These are phyloP conservation scores for Pteruthius melanotis DNA, from an alignment of 2,113 vertebrate species.

Conservation along the genomic window DNA sequence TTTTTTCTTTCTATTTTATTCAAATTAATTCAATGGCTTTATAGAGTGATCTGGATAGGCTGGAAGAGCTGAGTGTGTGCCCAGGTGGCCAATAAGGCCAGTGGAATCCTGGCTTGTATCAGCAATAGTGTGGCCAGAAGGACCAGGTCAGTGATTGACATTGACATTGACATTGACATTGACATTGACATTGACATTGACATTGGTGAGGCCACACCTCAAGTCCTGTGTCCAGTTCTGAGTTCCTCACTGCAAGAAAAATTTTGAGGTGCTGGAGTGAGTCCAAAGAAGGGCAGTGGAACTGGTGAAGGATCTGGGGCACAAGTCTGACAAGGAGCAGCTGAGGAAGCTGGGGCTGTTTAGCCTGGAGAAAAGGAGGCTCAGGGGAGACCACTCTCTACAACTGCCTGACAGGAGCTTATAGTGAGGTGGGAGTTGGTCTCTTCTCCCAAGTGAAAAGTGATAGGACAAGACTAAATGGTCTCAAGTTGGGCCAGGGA, in stretches of 20 bases:
- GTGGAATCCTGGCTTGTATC: neutral
- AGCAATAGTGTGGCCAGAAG: neutral
- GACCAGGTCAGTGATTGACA: neutral
- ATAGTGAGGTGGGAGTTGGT: neutral
- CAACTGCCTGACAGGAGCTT: neutral
- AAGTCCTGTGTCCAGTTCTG: accelerated
- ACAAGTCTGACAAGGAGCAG: neutral
- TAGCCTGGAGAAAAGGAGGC: neutral
- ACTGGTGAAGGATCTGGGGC: neutral
- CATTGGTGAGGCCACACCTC: accelerated
- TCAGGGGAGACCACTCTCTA: neutral
- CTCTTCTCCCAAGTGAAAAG: neutral
- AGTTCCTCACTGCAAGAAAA: neutral
- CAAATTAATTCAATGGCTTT: neutral
- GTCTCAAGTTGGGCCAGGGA: too few relatives aligned
- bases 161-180: too few relatives aligned
- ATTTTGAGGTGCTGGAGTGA: accelerated
- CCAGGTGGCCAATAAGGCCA: neutral
- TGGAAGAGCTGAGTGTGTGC: neutral
- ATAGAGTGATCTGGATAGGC: neutral
- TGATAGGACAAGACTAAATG: neutral
- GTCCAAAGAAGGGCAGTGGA: neutral
- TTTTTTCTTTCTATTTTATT: neutral
- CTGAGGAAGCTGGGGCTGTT: neutral
- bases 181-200: too few relatives aligned